Conservation (phyloP, 1,140 invertebrate species). For the Vollenhovia emeryi region DNA sequence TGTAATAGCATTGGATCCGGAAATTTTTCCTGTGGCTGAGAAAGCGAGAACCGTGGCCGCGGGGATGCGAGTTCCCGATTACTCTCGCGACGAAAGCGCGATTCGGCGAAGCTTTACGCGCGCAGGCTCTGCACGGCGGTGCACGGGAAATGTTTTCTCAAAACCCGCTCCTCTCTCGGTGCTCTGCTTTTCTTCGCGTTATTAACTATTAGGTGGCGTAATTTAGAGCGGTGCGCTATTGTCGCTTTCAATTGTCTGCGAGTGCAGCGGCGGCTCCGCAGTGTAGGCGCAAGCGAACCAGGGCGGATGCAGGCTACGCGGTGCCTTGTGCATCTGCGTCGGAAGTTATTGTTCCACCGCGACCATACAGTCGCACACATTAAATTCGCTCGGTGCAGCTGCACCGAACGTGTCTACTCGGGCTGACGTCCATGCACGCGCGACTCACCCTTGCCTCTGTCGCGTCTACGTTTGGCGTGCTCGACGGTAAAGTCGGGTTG, state of each 20-base stretch:
- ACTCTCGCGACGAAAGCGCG: not conserved
- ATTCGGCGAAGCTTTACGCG: not conserved
- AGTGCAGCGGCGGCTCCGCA: not conserved
- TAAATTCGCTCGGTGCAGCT: conserved; percentile 21
- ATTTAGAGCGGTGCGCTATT: conserved; percentile 11
- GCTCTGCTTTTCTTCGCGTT: not conserved
- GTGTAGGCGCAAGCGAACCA: conserved; percentile 29
- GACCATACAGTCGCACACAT: not conserved
- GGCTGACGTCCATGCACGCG: not conserved
- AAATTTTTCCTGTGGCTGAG: no score
- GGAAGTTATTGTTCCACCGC: conserved; percentile 40
- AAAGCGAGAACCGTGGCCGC: no score
- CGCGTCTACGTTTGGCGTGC: not conserved
- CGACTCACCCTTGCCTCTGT: not conserved
- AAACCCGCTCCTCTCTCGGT: not conserved
- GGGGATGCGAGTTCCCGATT: no score
- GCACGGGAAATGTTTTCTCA: not conserved
- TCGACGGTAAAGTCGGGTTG: not conserved
- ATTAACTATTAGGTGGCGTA: conserved; percentile 14
- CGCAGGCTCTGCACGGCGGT: no score
- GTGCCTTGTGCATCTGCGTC: conserved; percentile 34
- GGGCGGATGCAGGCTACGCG: not conserved
- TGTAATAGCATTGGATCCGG: no score
- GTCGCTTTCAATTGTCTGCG: conserved; percentile 34
- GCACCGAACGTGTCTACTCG: not conserved